Conservation (phyloP, 2,113 vertebrate species). For the Scolopax mira region DNA sequence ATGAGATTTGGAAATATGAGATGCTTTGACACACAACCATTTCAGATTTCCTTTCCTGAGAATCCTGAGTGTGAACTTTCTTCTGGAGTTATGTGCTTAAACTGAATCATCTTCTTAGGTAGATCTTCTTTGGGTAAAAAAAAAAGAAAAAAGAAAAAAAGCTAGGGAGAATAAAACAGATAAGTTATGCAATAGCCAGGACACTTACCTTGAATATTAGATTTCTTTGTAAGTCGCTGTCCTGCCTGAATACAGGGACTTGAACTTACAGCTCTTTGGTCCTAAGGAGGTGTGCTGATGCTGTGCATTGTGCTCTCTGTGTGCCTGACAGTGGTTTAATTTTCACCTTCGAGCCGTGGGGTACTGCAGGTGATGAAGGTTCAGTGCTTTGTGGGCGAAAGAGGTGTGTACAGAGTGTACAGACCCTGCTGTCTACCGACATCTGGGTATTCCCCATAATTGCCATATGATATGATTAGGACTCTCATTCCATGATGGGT, state of each 20-base stretch:
- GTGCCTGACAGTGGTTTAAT: background rate
- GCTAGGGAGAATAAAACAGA: background rate
- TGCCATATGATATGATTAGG: background rate
- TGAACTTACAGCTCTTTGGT: background rate
- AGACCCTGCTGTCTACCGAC: background rate
- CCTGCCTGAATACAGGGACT: background rate
- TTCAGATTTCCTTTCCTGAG: background rate
- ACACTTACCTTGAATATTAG: background rate
- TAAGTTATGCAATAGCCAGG: background rate
- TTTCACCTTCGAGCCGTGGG: background rate
- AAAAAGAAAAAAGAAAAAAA: background rate
- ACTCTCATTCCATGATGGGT: background rate
- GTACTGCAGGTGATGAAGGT: background rate
- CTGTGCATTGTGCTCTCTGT: background rate
- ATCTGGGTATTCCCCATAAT: background rate
- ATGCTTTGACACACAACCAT: background rate
- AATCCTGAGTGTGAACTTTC: background rate
- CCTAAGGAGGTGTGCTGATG: background rate
- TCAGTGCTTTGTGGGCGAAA: background rate
- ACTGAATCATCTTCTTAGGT: background rate
- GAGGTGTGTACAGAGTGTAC: background rate
- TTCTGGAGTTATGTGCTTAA: background rate
- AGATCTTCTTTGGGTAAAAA: background rate
- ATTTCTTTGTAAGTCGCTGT: background rate
- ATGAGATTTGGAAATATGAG: background rate